phyloP scores from a whole-genome alignment of 2,797 vertebrate species.

The Peromyscus melanophrys region DNA sequence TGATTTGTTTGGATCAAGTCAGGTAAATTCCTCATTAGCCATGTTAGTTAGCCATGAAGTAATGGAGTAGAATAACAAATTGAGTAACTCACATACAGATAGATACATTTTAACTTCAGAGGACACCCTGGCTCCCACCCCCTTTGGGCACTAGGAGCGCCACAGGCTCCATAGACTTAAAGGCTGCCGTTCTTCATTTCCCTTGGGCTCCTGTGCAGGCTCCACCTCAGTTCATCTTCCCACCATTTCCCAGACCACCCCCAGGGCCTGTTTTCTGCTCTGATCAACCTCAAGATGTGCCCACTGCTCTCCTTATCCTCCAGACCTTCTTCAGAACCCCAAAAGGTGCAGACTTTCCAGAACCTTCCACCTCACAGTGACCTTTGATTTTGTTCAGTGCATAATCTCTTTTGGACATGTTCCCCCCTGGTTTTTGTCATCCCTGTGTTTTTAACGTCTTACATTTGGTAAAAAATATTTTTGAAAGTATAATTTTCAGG shows the following conservation, averaged over 20 bases:
- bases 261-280: neutral
- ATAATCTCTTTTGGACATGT: neutral
- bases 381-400: neutral
- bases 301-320: neutral
- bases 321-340: neutral
- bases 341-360: neutral
- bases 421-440: constrained; percentile 20
- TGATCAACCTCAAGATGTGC: neutral
- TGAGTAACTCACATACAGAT: neutral
- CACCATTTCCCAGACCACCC: neutral
- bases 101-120: neutral
- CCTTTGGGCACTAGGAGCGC: neutral
- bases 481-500: neutral
- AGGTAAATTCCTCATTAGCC: neutral
- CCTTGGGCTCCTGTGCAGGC: too few species aligned
- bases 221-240: neutral
- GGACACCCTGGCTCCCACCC: neutral
- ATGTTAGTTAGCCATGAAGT: neutral
- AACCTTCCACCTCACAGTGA: neutral
- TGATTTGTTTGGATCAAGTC: neutral
- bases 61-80: neutral
- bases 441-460: neutral
- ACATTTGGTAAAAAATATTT: neutral
- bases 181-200: too few species aligned
- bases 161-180: neutral